Evolutionary conservation across 2,888 invertebrate species (phyloP), one percentile per base, ranked within the genome.

Genomic region (Athrips mouffetella): DNA sequence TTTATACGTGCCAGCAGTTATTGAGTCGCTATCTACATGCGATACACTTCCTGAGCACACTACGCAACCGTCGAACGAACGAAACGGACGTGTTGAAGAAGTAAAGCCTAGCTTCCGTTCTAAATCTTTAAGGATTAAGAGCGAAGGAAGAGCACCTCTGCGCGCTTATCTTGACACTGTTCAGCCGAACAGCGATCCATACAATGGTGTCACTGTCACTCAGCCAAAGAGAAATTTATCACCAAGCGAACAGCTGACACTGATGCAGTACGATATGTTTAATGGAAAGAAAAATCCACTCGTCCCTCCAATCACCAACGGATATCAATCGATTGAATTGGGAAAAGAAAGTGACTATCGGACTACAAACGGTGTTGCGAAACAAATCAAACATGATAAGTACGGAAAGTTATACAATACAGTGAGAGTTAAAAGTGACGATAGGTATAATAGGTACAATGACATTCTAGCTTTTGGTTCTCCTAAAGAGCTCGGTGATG

Each of bases 151-250:
- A 67, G 75, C 79, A 29, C 87, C 88, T 47, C 75, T 88, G 52
- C 73, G 80, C 56, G 69, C 79, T 53, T 88, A 86, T 67, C 75
- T 88, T 30, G 81, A 87, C 41, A 69, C 69, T 1, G 64, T 70
- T 49, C 73, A 78, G 57, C 65, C 76, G 48, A 76, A 77, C 47
- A 72, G 58, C 49, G 70, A 72, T 51, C 62, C 65, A 30, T 74
- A 78, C 59, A 80, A 82, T 72, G 76, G 72, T 60, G 89, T 89
- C 57, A 89, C 89, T 56, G 80, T 89, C 60, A 89, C 88, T 52
- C 89, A 89, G 75, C 89, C 89, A 54, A 88, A 87, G 74, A 78
- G 89, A 68, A 88, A 87, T 65, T 67, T 89, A 50, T 89, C 89
- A 47, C 89, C 89, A 25, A 89, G 87, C 48, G 88, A 89, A 67